Evolutionary conservation across 2,888 invertebrate genomes (phyloP), one percentile per base, ranked within the genome.

Genomic region (Tromatobia lineatoria): DNA sequence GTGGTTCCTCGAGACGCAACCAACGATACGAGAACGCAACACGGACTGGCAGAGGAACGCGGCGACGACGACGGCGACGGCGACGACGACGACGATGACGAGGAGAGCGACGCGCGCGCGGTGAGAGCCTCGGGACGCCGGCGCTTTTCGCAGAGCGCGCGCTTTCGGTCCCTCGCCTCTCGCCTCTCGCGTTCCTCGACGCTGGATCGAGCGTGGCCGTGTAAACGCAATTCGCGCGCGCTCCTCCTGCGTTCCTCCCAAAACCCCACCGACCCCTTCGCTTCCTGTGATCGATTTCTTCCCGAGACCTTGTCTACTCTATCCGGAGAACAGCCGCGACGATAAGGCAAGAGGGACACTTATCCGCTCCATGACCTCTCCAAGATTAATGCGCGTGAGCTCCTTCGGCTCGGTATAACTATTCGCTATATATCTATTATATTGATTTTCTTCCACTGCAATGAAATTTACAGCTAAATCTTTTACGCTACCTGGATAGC

Each of bases 141-240:
- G 82, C 79, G 70, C 79, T 61, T 59, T 79, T 79, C 73, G 61
- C 50, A 11, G 20, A 82, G 67, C 75, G 79, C 79, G 82, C 42
- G 70, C 59, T 71, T 74, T 57, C 59, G 61, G 47, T 42, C 18
- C 64, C 59, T 38, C 70, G 47, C 70, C 3, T n/a, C n/a, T n/a
- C n/a, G n/a, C n/a, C n/a, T n/a, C n/a, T n/a, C n/a, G 47, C 54
- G 67, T 47, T 52, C 20, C 29, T 29, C 38, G 47, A 34, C 61
- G 29, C n/a, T 20, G 50, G 7, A 20, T 23, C 20, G 23, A 29
- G 45, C 34, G 70, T 23, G 34, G 10, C 15, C 23, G 57, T 57
- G 71, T 42, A 59, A 73, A 73, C 47, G 59, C 25, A 59, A 59
- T 73, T 73, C 38, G 38, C 71, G 52, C 71, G 52, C 57, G 54